A percentile compares a stretch with the other conserved stretches of the same genome.
These are phyloP conservation scores for Mimachlamys varia DNA, from an alignment of 2,888 invertebrate genomes.

Conservation along the genomic window DNA sequence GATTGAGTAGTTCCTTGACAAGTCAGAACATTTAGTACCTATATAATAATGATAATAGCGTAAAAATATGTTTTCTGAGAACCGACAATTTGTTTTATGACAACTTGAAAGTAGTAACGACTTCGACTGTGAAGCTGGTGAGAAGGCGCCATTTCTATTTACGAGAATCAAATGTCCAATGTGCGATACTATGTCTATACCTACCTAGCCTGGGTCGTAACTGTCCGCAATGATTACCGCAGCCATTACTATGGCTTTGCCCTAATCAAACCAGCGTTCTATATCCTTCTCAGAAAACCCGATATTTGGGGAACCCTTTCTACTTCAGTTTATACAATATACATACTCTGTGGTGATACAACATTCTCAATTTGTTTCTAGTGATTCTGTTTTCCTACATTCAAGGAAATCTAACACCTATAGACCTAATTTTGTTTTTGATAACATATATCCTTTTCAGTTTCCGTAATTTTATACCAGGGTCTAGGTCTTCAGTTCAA, in stretches of 20 bases:
- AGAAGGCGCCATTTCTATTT: constrained; percentile 2
- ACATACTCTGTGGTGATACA: too few species aligned
- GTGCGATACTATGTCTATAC: background rate
- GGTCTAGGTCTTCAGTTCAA: too few species aligned
- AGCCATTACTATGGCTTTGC: background rate
- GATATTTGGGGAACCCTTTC: too few species aligned
- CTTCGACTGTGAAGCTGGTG: background rate
- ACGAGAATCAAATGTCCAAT: background rate
- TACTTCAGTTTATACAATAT: too few species aligned
- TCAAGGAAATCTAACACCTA: too few species aligned
- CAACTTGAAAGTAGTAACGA: background rate
- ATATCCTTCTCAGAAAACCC: too few species aligned
- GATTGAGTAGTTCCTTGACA: constrained; percentile 13
- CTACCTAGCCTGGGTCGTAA: background rate
- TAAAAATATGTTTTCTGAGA: background rate
- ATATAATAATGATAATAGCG: background rate
- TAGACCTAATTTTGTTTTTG: too few species aligned
- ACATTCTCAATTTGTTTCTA: too few species aligned
- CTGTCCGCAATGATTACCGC: background rate
- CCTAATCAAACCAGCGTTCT: background rate
- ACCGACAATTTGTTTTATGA: background rate
- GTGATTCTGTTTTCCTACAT: too few species aligned
- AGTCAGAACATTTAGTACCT: background rate
- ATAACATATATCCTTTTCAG: too few species aligned
- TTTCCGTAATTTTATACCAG: too few species aligned